Percentiles rank a stretch among this genome's conserved stretches.
These are phyloP conservation scores for Littorina saxatilis DNA, from an alignment of 1,140 invertebrate genomes.

Conservation along the genomic window DNA sequence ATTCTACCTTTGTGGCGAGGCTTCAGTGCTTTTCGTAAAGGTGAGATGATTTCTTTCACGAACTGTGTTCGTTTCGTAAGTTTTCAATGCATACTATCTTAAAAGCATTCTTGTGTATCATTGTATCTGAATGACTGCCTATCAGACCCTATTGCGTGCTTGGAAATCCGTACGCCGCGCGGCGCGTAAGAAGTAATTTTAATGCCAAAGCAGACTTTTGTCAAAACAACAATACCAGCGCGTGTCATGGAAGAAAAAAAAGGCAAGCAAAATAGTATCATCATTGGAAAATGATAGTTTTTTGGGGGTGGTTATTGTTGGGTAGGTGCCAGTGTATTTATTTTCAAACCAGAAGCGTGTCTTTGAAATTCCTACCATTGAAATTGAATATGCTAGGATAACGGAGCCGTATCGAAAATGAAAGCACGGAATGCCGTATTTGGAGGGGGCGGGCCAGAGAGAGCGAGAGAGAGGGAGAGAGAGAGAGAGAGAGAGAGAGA, in stretches of 20 bases:
- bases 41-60: too few species aligned
- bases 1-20: too few species aligned
- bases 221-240: neutral
- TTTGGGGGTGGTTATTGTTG: neutral
- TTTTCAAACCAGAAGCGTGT: neutral
- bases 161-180: too few species aligned
- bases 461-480: too few species aligned
- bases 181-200: neutral
- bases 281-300: neutral
- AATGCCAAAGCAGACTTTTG: neutral
- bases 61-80: constrained; percentile 10
- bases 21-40: too few species aligned
- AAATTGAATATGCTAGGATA: neutral
- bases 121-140: neutral
- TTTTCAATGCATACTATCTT: neutral
- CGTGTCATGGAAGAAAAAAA: neutral
- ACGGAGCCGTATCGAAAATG: neutral
- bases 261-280: neutral
- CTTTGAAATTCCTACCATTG: neutral
- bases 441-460: neutral
- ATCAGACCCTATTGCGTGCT: neutral
- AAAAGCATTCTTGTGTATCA: neutral
- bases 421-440: neutral
- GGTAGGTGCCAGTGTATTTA: neutral
- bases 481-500: neutral